Conservation (phyloP, 1,140 invertebrate species). For the Alviniconcha marisindica region DNA sequence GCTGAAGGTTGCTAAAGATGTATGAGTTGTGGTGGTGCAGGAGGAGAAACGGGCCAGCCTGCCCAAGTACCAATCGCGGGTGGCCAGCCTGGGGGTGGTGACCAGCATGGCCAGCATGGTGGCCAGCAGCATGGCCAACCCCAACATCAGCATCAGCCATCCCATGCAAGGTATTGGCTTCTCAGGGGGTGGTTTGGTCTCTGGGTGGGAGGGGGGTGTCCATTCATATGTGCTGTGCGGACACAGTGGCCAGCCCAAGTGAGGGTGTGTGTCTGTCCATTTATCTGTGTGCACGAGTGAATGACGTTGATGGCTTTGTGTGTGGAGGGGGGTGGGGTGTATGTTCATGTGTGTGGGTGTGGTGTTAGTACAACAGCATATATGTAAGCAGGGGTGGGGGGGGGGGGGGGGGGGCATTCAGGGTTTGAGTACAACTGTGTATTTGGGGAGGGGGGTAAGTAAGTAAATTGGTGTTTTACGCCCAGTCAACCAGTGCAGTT, state of each 20-base stretch:
- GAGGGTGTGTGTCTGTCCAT: neutral
- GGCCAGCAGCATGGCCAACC: constrained; percentile 29
- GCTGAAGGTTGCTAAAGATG: no score
- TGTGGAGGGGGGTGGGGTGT: no score
- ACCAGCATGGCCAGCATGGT: constrained; percentile 31
- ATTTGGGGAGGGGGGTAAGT: no score
- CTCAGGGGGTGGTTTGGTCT: neutral
- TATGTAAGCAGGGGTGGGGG: no score
- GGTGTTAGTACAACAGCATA: no score
- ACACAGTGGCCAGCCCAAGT: neutral
- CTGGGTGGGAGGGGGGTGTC: neutral
- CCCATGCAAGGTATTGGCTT: constrained; percentile 38
- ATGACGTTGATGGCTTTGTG: no score
- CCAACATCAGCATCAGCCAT: constrained; percentile 9
- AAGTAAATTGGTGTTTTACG: no score
- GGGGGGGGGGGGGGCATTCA: no score
- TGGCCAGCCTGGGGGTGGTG: constrained; percentile 27
- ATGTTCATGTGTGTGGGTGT: no score
- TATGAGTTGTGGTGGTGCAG: constrained; percentile 76
- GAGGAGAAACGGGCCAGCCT: constrained; percentile 89
- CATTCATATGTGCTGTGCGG: neutral
- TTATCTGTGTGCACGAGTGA: no score
- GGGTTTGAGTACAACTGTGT: no score
- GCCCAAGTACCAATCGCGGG: constrained; percentile 82
- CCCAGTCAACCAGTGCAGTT: no score